phyloP scores from a whole-genome alignment of 2,113 vertebrate species.

The Anarrhichthys ocellatus region DNA sequence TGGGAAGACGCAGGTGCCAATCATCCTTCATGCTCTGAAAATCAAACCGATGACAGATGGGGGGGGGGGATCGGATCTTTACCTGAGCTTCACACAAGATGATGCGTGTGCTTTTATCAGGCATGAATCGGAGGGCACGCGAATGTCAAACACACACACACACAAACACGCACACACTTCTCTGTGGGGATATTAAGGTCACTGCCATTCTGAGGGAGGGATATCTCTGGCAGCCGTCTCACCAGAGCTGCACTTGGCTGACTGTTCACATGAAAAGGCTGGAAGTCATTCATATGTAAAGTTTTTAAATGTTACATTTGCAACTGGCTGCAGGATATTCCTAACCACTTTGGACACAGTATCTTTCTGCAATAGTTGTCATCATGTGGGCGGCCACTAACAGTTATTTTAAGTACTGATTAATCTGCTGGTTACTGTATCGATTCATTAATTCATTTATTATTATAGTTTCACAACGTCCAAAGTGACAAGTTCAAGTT shows the following conservation, averaged over 20 bases:
- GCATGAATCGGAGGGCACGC: background rate
- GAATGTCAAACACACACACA: background rate
- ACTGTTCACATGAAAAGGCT: background rate
- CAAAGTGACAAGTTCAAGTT: background rate
- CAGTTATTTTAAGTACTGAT: background rate
- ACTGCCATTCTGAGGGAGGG: background rate
- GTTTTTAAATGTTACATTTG: background rate
- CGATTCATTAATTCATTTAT: too few species aligned
- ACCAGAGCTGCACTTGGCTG: background rate
- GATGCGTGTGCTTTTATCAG: slow-evolving; percentile 15
- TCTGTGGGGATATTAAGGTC: background rate
- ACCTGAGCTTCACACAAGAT: background rate
- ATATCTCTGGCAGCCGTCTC: background rate
- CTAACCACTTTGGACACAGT: background rate
- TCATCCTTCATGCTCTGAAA: slow-evolving; percentile 19
- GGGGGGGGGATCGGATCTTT: background rate
- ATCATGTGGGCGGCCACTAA: background rate
- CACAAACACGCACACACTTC: background rate
- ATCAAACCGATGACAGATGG: slow-evolving; percentile 3
- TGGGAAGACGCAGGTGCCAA: background rate
- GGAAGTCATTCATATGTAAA: background rate
- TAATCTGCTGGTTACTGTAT: background rate
- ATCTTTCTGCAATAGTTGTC: background rate
- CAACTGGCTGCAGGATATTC: background rate
- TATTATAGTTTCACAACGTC: too few species aligned